Base-by-base conservation (phyloP, 2,888 invertebrate genomes). In the Stenurella melanura region DNA sequence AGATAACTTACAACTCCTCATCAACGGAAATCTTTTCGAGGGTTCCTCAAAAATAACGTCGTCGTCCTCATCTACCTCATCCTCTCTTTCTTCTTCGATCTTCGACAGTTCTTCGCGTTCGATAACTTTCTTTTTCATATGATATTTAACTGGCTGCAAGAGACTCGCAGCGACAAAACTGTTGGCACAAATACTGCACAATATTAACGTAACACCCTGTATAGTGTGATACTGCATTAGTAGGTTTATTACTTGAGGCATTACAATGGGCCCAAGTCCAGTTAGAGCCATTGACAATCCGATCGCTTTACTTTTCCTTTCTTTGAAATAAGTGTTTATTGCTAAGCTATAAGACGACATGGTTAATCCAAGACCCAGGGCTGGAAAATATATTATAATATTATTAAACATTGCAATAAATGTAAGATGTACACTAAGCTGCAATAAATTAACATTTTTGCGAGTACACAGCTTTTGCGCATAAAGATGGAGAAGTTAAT, bases 111-210 rank as follows among this genome's bases (percentile, higher is more conserved):
- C 57, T 19, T 58, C 58, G 2, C 50, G 15, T 74, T 79, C 78
- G 3, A 30, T 73, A 1, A 58, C 66, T n/a, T 72, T 58, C 11
- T 79, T 84, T 73, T 90, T 92, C 86, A 92, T 88, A 87, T 94
- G 93, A 93, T 93, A 93, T 88, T 93, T 92, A 1, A 93, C 90
- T 18, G 94, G 95, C 83, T 94, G 93, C 60, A 94, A 90, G 74
- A 95, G 88, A 76, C 91, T 87, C 0, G 93, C 92, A 10, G 92
- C 93, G 74, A 92, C 87, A 6, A 94, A 86, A 0, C 92, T 91
- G 87, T 95, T 92, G 0, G 93, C 89, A 74, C 93, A 91, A 66
- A 94, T 88, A 3, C 91, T 93, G 66, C 92, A 91, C 70, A 94
- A 88, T 75, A 94, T 92, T 54, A 94, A 87, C 76, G 93, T 92